Evolutionary conservation across 2,888 invertebrate species (phyloP), one percentile per base, ranked within the genome.

Genomic region (Aporophyla lueneburgensis): DNA sequence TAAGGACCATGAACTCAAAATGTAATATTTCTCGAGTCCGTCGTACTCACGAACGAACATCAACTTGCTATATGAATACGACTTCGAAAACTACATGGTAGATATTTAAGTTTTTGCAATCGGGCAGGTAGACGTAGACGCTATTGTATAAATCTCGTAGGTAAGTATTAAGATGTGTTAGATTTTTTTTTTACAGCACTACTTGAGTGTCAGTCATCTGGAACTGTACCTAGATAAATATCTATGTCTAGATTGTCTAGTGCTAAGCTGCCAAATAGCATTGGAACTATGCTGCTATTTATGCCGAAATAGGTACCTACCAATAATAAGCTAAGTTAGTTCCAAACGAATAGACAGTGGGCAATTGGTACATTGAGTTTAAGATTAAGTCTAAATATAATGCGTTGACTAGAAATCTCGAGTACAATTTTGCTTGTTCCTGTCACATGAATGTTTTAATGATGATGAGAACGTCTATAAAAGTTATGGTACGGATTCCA

Each of bases 1-100:
- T 91, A 91, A 92, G 91, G 95, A 94, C 96, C 96, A 94, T 96
- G 96, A 96, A 96, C 96, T 92, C 93, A 74, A 86, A 89, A 91
- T 92, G 92, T 93, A 93, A 94, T 94, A 92, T 92, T 93, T 90
- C 87, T 90, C 85, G 93, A 95, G 95, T 95, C 96, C 95, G 94
- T 93, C 90, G 92, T 85, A 89, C 87, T 89, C 87, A 72, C 75
- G 71, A 77, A 71, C 53, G 59, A 76, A 61, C 61, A 71, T 51
- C 61, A 40, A 71, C 66, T 71, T 78, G 78, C 43, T 78, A 14
- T 81, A 81, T 53, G 78, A 62, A 59, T 75, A 75, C 46, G 56
- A 71, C 74, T 58, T 68, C 19, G 51, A 54, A 74, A 79, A 79
- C 68, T 53, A 77, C 12, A 78, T 27, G 27, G 27, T 49, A 62